A percentile compares a stretch with the other conserved stretches of the same genome.
phyloP scores from a whole-genome alignment of 2,113 vertebrate species.

The Psophia crepitans region DNA sequence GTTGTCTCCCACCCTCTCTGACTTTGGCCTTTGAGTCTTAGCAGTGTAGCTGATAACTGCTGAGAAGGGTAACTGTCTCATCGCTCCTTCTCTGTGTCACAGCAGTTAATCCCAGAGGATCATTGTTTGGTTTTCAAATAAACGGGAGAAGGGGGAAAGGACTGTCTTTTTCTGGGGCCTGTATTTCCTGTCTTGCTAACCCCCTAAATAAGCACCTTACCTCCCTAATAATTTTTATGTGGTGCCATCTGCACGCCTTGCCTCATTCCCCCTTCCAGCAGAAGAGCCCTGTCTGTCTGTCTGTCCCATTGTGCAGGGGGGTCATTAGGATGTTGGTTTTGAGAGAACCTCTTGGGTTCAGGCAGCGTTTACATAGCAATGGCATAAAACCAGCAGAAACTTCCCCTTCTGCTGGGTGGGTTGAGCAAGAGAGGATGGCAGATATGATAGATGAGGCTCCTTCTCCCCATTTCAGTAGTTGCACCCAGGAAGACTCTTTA shows the following conservation, averaged over 20 bases:
- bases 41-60: not conserved
- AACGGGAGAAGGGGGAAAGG: not conserved
- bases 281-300: not conserved
- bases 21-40: not conserved
- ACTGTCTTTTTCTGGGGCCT: not conserved
- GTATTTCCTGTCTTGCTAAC: not conserved
- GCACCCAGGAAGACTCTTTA: not conserved
- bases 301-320: not conserved
- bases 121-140: not conserved
- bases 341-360: not conserved
- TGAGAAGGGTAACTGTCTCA: not conserved
- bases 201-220: not conserved
- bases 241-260: not conserved
- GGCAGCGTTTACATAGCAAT: not conserved
- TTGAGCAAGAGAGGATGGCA: not conserved
- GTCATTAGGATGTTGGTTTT: not conserved
- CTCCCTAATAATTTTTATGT: not conserved
- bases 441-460: not conserved
- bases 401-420: not conserved
- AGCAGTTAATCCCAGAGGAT: not conserved
- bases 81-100: not conserved
- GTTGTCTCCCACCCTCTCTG: not conserved
- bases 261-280: not conserved
- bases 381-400: not conserved
- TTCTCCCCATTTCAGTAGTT: not conserved